Base-by-base conservation (phyloP, 2,797 vertebrate species). In the Xyrichtys novacula region DNA sequence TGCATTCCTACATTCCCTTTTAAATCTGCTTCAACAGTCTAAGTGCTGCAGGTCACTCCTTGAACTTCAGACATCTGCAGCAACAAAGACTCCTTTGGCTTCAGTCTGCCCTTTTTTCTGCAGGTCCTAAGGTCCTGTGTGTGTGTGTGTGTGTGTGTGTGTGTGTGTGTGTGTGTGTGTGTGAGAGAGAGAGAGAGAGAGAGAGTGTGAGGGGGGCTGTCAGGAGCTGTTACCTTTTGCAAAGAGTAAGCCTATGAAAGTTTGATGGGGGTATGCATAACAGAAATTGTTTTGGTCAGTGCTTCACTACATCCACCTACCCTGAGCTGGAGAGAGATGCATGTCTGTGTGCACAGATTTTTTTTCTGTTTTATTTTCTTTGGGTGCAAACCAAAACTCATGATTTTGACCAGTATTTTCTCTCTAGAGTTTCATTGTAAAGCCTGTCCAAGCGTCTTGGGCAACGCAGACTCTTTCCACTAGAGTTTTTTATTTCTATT, bases 211-310 rank as follows among this genome's bases (percentile, higher is more conserved):
- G n/a, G n/a, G 83, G 78, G 22, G 77, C 70, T 80, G 80, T 89
- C 85, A 80, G 64, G 44, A 81, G 66, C 60, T 65, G 74, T 89
- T 89, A 88, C 65, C 71, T 67, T 81, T 83, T 74, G 42, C 72
- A 64, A 67, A 84, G 71, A 79, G 65, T 48, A 74, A 75, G 23
- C 26, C 65, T 50, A 61, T 83, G 63, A 89, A 90, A 85, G 67
- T 90, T 88, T 89, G 74, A 90, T 87, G 63, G 60, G 63, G 64
- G 39, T 76, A 80, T 74, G 74, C 52, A 65, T 76, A 67, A 74
- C 65, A 81, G 66, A 81, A 76, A 87, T 69, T 43, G 72, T 80
- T 76, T 71, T 68, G 65, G 73, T 75, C 76, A 80, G 68, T 65
- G 46, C 73, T 55, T 59, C 22, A 44, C 23, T 32, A 19, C 48